Conservation (phyloP, 2,797 vertebrate genomes). For the Sphaeramia orbicularis region DNA sequence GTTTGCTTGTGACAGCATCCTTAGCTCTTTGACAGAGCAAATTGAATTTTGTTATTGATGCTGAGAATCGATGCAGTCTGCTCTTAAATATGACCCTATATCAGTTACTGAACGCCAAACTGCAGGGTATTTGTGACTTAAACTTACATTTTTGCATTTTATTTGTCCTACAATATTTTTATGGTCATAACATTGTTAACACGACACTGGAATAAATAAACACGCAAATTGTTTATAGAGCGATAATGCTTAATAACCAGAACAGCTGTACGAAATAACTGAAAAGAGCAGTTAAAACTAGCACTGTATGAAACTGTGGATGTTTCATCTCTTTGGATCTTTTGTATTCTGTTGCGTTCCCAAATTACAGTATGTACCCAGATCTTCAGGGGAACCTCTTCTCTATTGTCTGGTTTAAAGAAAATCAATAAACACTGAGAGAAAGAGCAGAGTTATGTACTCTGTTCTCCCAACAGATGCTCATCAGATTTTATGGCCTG, state of each 20-base stretch:
- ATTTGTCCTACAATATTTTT: too few relatives aligned
- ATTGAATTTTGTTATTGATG: slow-evolving; percentile 18
- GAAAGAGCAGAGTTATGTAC: slow-evolving; percentile 21
- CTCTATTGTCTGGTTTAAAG: slow-evolving; percentile 20
- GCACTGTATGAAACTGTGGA: background rate
- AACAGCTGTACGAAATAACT: background rate
- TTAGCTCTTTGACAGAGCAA: slow-evolving; percentile 9
- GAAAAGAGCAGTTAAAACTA: background rate
- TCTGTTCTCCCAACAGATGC: slow-evolving; percentile 17
- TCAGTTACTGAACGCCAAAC: background rate
- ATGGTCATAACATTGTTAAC: too few relatives aligned
- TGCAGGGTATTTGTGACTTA: background rate
- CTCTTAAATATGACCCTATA: slow-evolving; percentile 1
- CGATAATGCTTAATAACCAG: too few relatives aligned
- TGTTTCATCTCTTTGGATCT: slow-evolving; percentile 11
- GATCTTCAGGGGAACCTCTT: slow-evolving; percentile 3
- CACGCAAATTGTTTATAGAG: too few relatives aligned
- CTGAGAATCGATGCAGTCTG: background rate
- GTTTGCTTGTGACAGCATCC: slow-evolving; percentile 32
- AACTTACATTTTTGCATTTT: too few relatives aligned
- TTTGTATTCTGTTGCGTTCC: background rate
- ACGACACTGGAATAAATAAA: too few relatives aligned
- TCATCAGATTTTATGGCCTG: slow-evolving; percentile 18
- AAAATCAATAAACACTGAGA: slow-evolving; percentile 32
- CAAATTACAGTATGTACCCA: background rate